Conservation (phyloP, 1,140 invertebrate genomes). For the Drosophila bifasciata region DNA sequence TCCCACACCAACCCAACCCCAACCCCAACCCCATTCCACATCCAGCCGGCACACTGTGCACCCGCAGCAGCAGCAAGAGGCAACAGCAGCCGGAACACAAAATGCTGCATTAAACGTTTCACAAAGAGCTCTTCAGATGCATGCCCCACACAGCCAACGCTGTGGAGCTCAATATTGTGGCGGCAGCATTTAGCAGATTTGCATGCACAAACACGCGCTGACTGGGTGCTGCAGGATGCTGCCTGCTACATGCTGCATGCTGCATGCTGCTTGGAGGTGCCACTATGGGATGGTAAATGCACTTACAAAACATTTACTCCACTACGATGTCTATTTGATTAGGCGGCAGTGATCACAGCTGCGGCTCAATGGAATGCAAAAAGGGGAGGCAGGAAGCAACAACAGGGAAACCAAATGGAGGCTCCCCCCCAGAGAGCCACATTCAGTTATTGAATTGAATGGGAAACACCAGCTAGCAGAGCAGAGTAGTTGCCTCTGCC, state of each 20-base stretch:
- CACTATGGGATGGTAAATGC: too few relatives aligned
- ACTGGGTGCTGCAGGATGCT: too few relatives aligned
- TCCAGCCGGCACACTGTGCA: not conserved
- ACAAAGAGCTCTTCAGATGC: slow-evolving; percentile 1
- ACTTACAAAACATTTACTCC: slow-evolving; percentile 7
- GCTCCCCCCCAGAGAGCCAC: too few relatives aligned
- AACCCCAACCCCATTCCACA: too few relatives aligned
- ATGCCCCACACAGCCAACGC: not conserved
- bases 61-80: not conserved
- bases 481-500: slow-evolving; percentile 8
- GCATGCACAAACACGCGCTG: slow-evolving; percentile 46
- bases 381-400: too few relatives aligned
- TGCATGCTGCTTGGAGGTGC: not conserved
- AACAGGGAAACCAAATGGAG: too few relatives aligned
- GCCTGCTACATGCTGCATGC: too few relatives aligned
- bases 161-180: not conserved
- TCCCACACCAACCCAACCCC: too few relatives aligned
- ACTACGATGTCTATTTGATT: slow-evolving; percentile 38
- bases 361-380: not conserved
- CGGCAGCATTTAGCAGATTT: slow-evolving; percentile 43
- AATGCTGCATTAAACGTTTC: slow-evolving; percentile 26
- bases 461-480: not conserved
- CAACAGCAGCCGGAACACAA: slow-evolving; percentile 6
- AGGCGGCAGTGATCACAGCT: not conserved
- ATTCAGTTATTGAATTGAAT: not conserved